A percentile compares a stretch with the other conserved stretches of the same genome.
phyloP scores from a whole-genome alignment of 1,140 invertebrate species.

The Thalassaphorura encarpata region DNA sequence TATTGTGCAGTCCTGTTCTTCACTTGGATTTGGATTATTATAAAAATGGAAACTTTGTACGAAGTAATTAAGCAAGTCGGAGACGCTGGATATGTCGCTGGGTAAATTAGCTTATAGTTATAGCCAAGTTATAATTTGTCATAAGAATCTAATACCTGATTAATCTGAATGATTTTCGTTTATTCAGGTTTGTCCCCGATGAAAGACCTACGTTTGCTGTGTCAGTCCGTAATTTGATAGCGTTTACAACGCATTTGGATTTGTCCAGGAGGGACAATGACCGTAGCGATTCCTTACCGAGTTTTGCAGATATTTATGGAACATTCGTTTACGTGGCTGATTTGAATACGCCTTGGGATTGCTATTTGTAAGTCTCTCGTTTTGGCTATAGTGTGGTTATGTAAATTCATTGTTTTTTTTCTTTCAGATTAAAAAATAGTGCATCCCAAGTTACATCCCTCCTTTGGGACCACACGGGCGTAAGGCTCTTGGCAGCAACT shows the following conservation, averaged over 20 bases:
- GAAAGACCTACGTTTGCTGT: slow-evolving; percentile 8
- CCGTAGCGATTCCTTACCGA: neutral
- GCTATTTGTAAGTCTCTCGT: slow-evolving; percentile 48
- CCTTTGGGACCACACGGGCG: slow-evolving; percentile 74
- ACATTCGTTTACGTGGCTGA: slow-evolving; percentile 79
- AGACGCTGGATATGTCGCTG: no score
- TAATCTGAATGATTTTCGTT: neutral
- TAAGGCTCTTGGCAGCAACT: slow-evolving; percentile 64
- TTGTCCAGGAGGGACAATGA: slow-evolving; percentile 5
- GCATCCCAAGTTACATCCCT: slow-evolving; percentile 56
- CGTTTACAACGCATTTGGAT: slow-evolving; percentile 22
- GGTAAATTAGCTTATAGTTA: no score
- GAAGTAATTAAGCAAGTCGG: no score
- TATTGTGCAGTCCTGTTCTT: no score
- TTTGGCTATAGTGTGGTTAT: neutral
- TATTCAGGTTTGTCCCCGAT: neutral
- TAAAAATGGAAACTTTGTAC: no score
- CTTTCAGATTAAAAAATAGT: slow-evolving; percentile 38
- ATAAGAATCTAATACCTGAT: neutral
- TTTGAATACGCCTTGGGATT: slow-evolving; percentile 72
- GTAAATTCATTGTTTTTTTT: neutral
- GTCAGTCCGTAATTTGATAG: slow-evolving; percentile 17
- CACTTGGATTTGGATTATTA: no score
- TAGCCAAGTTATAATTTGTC: no score
- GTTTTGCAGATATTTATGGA: slow-evolving; percentile 4